Evolutionary conservation across 2,113 vertebrate species (phyloP), one percentile per base, ranked within the genome.

Genomic region (Stictonetta naevosa): DNA sequence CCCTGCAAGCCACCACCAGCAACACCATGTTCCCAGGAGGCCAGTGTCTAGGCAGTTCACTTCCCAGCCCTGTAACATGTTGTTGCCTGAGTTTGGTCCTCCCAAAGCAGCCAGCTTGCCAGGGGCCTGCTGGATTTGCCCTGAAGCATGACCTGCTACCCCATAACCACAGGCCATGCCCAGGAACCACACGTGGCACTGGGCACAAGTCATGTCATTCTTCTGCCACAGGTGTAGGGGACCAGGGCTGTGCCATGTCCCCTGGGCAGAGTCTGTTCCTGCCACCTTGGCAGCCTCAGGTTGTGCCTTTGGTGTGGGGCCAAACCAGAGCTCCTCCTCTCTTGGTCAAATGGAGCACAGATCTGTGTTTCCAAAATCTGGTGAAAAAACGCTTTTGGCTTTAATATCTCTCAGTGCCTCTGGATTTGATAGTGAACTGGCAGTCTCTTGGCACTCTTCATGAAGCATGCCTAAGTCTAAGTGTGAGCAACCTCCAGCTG

Each of bases 281-380:
- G 33, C 14, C 33, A 52, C 21, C 21, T 36, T 59, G 25, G 14
- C 2, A 3, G 34, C 25, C 36, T 78, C 17, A 59, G 58, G 11
- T 4, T 50, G 31, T 0, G 2, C 38, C 14, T 73, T 77, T 55
- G 73, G 1, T 3, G 11, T 4, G 11, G 59, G 10, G 14, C 3
- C 11, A 42, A 42, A 48, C 28, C 10, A 62, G 31, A 36, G 28
- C 46, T 50, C 23, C 10, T 40, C 26, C 38, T 16, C 5, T 4
- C 8, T 56, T 48, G 44, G 23, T 38, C 50, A 38, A 3, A 55
- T 72, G 59, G 25, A 68, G 15, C 16, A 50, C 33, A 75, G 60
- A 83, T 16, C 58, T 40, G 21, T 38, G 59, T 72, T 83, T 72
- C 38, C 26, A 74, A 72, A 60, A 50, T 9, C 33, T 64, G 48